Base-by-base conservation (phyloP, 2,113 vertebrate genomes). In the Cisticola juncidis region DNA sequence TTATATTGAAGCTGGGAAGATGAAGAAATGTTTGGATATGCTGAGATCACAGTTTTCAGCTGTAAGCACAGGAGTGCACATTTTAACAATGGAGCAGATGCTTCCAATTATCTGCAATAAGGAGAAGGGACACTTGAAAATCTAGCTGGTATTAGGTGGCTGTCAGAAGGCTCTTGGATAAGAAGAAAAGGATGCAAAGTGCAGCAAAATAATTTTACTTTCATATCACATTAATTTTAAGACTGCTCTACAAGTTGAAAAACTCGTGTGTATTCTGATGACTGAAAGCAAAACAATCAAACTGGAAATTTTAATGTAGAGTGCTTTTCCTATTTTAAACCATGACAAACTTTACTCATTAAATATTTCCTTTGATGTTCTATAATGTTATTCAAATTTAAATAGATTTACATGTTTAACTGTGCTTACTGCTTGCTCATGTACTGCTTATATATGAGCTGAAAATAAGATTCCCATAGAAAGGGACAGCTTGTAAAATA, bases 101-200 rank as follows among this genome's bases (percentile, higher is more conserved):
- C 77, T 94, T 96, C 69, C 73, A 86, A 77, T 92, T 93, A 93
- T 81, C 83, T 86, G 40, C 64, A 93, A 35, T 70, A 80, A 81
- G 45, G 38, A 93, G 61, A 95, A 78, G 35, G 83, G 69, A 84
- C 58, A 68, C 89, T 84, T 62, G 76, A 81, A 93, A 94, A 78
- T 64, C 48, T 90, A 62, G 35, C 51, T 86, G 47, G 26, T 69
- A 50, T 93, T 76, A 96, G 54, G 33, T 90, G 79, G 61, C 61
- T 89, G 50, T 64, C 61, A 68, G 78, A 87, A 81, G 40, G 69
- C 45, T 85, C 45, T 62, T 82, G 40, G 33, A 24, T 81, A 69
- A 88, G 65, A 92, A 81, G 56, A 66, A 86, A 88, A 84, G 24
- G 38, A 70, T 70, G 35, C 45, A 54, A 61, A 83, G 29, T 62